Evolutionary conservation across 92 coral and sea anemone species (phyloP).

Genomic region (Porites rus): DNA sequence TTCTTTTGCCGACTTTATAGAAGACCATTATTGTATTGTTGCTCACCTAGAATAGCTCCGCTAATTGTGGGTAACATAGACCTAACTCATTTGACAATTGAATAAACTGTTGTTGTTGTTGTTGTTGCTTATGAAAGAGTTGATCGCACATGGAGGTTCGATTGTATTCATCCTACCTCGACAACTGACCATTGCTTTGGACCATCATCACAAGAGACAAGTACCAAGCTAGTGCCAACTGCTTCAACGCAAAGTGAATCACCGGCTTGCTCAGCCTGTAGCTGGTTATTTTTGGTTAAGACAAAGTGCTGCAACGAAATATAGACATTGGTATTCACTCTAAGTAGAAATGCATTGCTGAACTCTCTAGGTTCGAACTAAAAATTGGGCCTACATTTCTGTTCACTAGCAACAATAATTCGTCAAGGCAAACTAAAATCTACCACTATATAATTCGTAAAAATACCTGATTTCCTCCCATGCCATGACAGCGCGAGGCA

Average conservation of each 20-base stretch:
- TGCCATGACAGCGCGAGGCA: slow-evolving; percentile 77
- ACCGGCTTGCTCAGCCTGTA: slow-evolving; percentile 35
- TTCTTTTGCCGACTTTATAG: too few relatives aligned
- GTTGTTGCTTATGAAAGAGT: too few relatives aligned
- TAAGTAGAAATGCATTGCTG: too few relatives aligned
- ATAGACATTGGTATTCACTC: too few relatives aligned
- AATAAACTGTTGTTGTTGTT: too few relatives aligned
- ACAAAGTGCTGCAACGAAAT: slow-evolving; percentile 65
- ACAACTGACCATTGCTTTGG: slow-evolving; percentile 35
- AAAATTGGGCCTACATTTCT: neutral
- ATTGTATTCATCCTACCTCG: neutral
- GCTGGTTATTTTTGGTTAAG: slow-evolving; percentile 59
- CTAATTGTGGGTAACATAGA: too few relatives aligned
- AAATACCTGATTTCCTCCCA: slow-evolving; percentile 84
- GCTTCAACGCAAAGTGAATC: slow-evolving; percentile 59
- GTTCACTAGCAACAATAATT: neutral
- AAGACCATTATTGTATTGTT: too few relatives aligned
- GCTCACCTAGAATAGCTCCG: too few relatives aligned
- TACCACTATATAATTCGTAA: neutral
- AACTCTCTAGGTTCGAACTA: neutral
- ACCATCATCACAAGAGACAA: slow-evolving; percentile 64
- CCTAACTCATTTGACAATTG: too few relatives aligned
- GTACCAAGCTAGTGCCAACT: slow-evolving; percentile 41
- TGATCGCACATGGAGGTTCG: neutral
- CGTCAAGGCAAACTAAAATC: neutral